A percentile compares a stretch with the other conserved stretches of the same genome.
Evolutionary conservation across 2,797 vertebrate genomes (phyloP).

Genomic region (Ara ararauna): DNA sequence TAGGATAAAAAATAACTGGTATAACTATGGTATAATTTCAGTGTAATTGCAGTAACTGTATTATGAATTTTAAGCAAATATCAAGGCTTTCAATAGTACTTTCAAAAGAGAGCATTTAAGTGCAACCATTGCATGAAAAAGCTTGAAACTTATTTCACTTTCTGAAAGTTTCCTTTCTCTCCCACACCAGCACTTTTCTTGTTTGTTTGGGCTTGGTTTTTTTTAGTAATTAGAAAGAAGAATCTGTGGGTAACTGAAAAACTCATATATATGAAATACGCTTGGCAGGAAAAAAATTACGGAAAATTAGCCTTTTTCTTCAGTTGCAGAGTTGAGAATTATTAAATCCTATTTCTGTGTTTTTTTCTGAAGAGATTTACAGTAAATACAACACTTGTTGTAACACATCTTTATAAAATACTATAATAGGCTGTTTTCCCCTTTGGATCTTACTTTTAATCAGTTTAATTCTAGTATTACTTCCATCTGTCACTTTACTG

Average conservation of each 20-base stretch:
- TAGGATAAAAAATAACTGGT: background rate
- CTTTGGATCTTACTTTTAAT: background rate
- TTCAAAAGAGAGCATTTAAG: background rate
- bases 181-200: background rate
- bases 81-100: background rate
- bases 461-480: background rate
- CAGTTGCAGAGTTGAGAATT: background rate
- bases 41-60: background rate
- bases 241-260: background rate
- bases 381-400: background rate
- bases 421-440: background rate
- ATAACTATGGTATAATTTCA: slow-evolving; percentile 1
- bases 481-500: background rate
- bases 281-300: background rate
- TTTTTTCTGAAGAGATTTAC: background rate
- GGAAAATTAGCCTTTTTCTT: background rate
- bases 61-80: slow-evolving; percentile 4
- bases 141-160: background rate
- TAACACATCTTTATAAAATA: background rate
- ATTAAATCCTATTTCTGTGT: background rate
- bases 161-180: background rate
- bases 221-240: background rate
- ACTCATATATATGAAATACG: background rate
- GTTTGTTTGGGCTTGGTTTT: background rate
- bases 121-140: background rate